Evolutionary conservation across 2,888 invertebrate genomes (phyloP).

Genomic region (Melanostoma scalare): DNA sequence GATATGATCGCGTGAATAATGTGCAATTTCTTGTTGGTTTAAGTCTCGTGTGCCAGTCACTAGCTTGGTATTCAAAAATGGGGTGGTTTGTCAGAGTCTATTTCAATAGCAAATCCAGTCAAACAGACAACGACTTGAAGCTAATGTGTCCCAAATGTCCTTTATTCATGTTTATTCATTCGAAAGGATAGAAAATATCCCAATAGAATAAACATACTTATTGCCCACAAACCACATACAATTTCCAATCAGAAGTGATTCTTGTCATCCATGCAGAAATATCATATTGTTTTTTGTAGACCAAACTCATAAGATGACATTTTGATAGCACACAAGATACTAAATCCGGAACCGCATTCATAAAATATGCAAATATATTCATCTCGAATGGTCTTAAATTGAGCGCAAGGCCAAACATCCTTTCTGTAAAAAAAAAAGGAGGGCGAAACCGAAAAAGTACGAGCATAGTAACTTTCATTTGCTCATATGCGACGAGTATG

Average conservation of each 20-base stretch:
- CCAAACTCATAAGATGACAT: slow-evolving; percentile 47
- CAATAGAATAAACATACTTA: too few relatives aligned
- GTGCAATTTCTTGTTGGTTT: too few relatives aligned
- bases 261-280: neutral
- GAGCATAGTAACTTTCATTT: slow-evolving; percentile 26
- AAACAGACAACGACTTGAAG: too few relatives aligned
- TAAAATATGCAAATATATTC: slow-evolving; percentile 71
- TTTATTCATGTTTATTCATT: too few relatives aligned
- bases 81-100: too few relatives aligned
- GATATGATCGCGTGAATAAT: too few relatives aligned
- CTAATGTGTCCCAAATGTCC: too few relatives aligned
- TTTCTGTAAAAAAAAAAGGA: slow-evolving; percentile 10
- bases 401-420: slow-evolving; percentile 56
- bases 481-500: slow-evolving; percentile 14
- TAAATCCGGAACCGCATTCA: slow-evolving; percentile 54
- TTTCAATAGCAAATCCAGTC: too few relatives aligned
- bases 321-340: slow-evolving; percentile 32
- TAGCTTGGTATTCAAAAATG: too few relatives aligned
- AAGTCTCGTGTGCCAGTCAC: too few relatives aligned
- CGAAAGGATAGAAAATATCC: too few relatives aligned
- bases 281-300: slow-evolving; percentile 32
- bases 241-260: slow-evolving; percentile 17
- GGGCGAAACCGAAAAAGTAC: slow-evolving; percentile 27
- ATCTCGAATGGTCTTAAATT: slow-evolving; percentile 64
- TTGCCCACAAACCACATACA: too few relatives aligned